phyloP scores from a whole-genome alignment of 2,113 vertebrate species.

The Corvus moneduloides region DNA sequence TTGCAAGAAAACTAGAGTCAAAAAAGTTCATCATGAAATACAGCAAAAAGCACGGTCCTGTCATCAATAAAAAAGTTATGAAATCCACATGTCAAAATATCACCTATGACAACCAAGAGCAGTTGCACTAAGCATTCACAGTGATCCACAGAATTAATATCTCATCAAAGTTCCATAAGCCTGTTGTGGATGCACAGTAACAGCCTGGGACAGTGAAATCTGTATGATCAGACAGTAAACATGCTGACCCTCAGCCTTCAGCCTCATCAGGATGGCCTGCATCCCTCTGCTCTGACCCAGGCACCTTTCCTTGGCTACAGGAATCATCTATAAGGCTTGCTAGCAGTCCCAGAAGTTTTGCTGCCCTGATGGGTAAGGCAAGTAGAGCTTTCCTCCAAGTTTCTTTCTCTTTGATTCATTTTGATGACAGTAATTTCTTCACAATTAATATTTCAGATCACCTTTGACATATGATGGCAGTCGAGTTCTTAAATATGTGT shows the following conservation, averaged over 20 bases:
- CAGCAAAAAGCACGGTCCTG: background rate
- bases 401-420: background rate
- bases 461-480: background rate
- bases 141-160: background rate
- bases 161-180: background rate
- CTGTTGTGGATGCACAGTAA: background rate
- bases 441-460: background rate
- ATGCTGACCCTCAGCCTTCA: background rate
- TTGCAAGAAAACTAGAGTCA: background rate
- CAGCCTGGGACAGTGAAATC: background rate
- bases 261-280: background rate
- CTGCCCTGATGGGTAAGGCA: background rate
- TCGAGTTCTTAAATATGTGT: background rate
- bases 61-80: background rate
- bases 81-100: background rate
- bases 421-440: background rate
- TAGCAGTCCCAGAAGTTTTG: background rate
- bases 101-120: too few relatives aligned
- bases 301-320: background rate
- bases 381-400: background rate
- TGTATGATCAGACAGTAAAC: background rate
- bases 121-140: background rate
- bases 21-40: background rate
- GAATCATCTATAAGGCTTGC: background rate
- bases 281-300: background rate